Evolutionary conservation across 2,797 vertebrate genomes (phyloP), one percentile per base, ranked within the genome.

Genomic region (Zalophus californianus): DNA sequence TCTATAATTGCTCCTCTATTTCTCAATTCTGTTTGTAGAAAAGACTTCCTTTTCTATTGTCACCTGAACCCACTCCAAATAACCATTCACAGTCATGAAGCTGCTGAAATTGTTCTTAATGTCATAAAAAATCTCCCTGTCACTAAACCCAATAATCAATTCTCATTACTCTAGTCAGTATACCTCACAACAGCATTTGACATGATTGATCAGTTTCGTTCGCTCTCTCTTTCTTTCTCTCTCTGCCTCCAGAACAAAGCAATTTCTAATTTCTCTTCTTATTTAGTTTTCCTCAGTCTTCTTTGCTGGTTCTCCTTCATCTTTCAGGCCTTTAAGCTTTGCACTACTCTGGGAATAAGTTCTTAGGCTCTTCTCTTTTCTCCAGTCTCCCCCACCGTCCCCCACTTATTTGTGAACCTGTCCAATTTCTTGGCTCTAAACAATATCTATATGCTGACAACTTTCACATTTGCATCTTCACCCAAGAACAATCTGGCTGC

Each of bases 1-100:
- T 77, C 54, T 68, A 1, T 38, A 60, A 72, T 60, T 78, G 21
- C 10, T 9, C 60, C 15, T 62, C 3, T 86, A 70, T 56, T 89
- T 94, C 70, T 90, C 9, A 60, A 20, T 35, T 72, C 0, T 78
- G 1, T 93, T 84, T 82, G 50, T 21, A 73, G 23, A 78, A 88
- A 90, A 75, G 50, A 25, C 23, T 68, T 80, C 20, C 5, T 86
- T 82, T 94, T 86, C 15, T 58, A 54, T 54, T 73, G 73, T 89
- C 25, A 21, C 29, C 41, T 62, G 35, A 91, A 60, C 62, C 14
- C 18, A 77, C 29, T 52, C 23, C 60, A 91, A 88, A 89, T 56
- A 77, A 20, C 3, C 50, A 88, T 66, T 79, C 11, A 44, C 6
- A 56, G 7, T 86, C 11, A 52, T 9, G 38, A 91, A 52, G 8